Evolutionary conservation across 2,113 vertebrate genomes (phyloP).

Genomic region (Vimba vimba): DNA sequence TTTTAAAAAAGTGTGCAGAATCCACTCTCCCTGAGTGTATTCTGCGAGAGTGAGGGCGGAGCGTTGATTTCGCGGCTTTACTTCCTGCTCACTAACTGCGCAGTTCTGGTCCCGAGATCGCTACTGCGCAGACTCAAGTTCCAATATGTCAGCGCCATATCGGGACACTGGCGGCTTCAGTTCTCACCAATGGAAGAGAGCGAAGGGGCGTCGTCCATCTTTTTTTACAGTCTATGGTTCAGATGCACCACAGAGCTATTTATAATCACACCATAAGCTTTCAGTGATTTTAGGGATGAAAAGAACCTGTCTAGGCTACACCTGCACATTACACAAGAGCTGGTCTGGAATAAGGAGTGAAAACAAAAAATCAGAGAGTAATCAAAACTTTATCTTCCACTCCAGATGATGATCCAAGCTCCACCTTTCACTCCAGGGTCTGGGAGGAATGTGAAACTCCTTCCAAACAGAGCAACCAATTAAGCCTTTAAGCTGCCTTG

Average conservation of each 20-base stretch:
- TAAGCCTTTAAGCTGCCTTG: conserved; percentile 57
- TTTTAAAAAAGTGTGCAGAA: too few relatives aligned
- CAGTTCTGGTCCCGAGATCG: too few relatives aligned
- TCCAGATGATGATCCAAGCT: conserved; percentile 40
- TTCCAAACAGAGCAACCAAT: conserved; percentile 54
- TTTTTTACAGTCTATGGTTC: too few relatives aligned
- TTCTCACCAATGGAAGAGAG: too few relatives aligned
- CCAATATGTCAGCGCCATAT: too few relatives aligned
- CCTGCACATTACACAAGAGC: conserved; percentile 10
- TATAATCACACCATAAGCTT: conserved; percentile 6
- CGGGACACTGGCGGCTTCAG: too few relatives aligned
- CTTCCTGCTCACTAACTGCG: too few relatives aligned
- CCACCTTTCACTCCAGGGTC: conserved; percentile 52
- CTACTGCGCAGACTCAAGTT: too few relatives aligned
- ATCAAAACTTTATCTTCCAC: conserved; percentile 38
- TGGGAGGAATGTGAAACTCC: conserved; percentile 57
- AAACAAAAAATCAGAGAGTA: not conserved
- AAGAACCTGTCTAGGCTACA: conserved; percentile 5
- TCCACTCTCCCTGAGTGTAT: too few relatives aligned
- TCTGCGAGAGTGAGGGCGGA: too few relatives aligned
- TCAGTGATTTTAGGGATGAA: not conserved
- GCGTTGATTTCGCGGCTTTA: too few relatives aligned
- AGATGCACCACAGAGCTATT: not conserved
- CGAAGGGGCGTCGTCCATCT: too few relatives aligned
- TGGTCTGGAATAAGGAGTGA: not conserved